Evolutionary conservation across 53 echinoderm and acorn worm species (phyloP), one percentile per base, ranked within the genome.

Genomic region (Holothuria leucospilota): DNA sequence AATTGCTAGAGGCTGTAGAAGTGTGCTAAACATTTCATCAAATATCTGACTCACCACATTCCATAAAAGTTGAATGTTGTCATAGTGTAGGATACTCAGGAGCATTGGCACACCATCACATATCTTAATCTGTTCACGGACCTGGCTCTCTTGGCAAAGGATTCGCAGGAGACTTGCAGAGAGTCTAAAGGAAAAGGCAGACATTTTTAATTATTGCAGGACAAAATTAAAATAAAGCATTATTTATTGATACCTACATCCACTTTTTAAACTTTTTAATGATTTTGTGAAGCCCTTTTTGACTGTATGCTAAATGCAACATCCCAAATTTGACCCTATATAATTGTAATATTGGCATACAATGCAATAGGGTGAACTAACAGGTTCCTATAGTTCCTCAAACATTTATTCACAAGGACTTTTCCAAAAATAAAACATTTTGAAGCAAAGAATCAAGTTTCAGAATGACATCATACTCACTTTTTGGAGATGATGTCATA

Each of bases 71-170:
- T 89, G 90, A 70, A 98, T 89, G 78, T 95, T 93, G 46, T 98
- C 95, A 56, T 89, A 95, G 78, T 98, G 99, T 56, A 98, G 77
- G 20, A 94, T 87, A 39, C 96, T 96, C 8, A 98, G 93, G 5
- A 98, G 89, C n/a, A 95, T 91, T 0, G 99, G 95, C 62, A 98
- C 88, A 13, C 99, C 99, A 52, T 98, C 99, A 87, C 88, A 98
- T 15, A 98, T 91, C 85, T 97, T 98, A 25, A 98, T 93, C 71
- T 95, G 95, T 79, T 98, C 99, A 40, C 93, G 85, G 14, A 98
- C 95, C 39, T 95, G 95, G 14, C 86, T 86, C 85, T 98, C 99
- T 24, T 89, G 91, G 51, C 99, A 98, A 14, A 98, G 82, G 8
- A 85, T 86, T 85, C 95, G 84, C 74, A 98, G 71, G 30, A 98